Evolutionary conservation across 2,888 invertebrate genomes (phyloP).

Genomic region (Sarcophaga rosellei): DNA sequence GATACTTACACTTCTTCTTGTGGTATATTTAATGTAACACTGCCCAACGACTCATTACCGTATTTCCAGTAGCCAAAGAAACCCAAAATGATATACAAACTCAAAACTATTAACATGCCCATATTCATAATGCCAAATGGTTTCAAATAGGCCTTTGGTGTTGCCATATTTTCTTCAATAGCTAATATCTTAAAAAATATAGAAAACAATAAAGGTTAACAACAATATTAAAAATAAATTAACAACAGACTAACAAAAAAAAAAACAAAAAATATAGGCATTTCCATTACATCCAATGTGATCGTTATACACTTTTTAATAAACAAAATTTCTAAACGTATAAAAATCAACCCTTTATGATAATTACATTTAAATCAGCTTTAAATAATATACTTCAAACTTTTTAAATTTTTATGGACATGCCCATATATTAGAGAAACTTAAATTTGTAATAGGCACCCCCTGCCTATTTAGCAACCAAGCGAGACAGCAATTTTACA

Average conservation of each 20-base stretch:
- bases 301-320: too few species aligned
- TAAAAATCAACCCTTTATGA: too few species aligned
- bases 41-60: slow-evolving; percentile 88
- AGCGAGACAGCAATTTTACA: not conserved
- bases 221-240: slow-evolving; percentile 5
- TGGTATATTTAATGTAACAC: slow-evolving; percentile 95
- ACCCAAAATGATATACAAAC: slow-evolving; percentile 92
- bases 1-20: slow-evolving; percentile 85
- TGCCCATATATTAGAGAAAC: too few species aligned
- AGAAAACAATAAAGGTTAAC: not conserved
- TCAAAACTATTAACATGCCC: slow-evolving; percentile 93
- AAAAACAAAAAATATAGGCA: not conserved
- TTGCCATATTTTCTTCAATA: slow-evolving; percentile 97
- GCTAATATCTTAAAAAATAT: slow-evolving; percentile 89
- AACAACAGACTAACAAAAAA: slow-evolving; percentile 6
- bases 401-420: not conserved
- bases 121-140: slow-evolving; percentile 94
- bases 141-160: slow-evolving; percentile 93
- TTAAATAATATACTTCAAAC: slow-evolving; percentile 4
- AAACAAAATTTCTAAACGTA: too few species aligned
- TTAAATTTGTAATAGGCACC: not conserved
- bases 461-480: not conserved
- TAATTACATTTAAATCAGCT: too few species aligned
- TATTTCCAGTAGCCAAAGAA: slow-evolving; percentile 97
- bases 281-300: too few species aligned